phyloP scores from a whole-genome alignment of 2,797 vertebrate genomes.

The Arrhamphus sclerolepis region DNA sequence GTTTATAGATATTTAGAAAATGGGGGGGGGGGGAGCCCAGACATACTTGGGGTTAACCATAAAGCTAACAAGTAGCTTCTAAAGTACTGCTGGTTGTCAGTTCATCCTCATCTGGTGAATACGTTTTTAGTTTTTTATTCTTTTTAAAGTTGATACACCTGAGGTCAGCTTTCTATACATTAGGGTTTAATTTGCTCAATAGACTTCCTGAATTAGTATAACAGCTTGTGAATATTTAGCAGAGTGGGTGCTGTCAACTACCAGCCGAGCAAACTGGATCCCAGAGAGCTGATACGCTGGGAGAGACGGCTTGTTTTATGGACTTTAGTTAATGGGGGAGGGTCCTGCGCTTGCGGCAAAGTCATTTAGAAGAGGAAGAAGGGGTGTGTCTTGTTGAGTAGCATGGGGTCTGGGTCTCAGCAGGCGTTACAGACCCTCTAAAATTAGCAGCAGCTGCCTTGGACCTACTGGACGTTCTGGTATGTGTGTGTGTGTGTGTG shows the following conservation, averaged over 20 bases:
- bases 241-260: constrained; percentile 9
- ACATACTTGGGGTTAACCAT: too few relatives aligned
- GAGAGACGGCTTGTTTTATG: constrained; percentile 26
- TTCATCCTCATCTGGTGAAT: too few relatives aligned
- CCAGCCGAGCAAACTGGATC: constrained; percentile 18
- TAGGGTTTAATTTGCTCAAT: background rate
- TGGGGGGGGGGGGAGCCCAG: too few relatives aligned
- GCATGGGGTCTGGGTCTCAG: constrained; percentile 48
- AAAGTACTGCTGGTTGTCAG: too few relatives aligned
- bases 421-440: constrained; percentile 61
- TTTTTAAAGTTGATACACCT: too few relatives aligned
- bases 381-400: constrained; percentile 39
- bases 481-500: constrained; percentile 34
- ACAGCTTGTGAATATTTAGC: constrained; percentile 13
- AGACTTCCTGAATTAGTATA: constrained; percentile 11
- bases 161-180: too few relatives aligned
- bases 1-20: too few relatives aligned
- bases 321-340: constrained; percentile 35
- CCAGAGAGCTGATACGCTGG: constrained; percentile 5
- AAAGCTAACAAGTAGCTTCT: too few relatives aligned
- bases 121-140: too few relatives aligned
- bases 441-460: constrained; percentile 80
- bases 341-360: constrained; percentile 41
- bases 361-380: constrained; percentile 42
- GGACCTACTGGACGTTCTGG: constrained; percentile 50